Base-by-base conservation (phyloP, 2,888 invertebrate species). In the Trachelus tabidus region DNA sequence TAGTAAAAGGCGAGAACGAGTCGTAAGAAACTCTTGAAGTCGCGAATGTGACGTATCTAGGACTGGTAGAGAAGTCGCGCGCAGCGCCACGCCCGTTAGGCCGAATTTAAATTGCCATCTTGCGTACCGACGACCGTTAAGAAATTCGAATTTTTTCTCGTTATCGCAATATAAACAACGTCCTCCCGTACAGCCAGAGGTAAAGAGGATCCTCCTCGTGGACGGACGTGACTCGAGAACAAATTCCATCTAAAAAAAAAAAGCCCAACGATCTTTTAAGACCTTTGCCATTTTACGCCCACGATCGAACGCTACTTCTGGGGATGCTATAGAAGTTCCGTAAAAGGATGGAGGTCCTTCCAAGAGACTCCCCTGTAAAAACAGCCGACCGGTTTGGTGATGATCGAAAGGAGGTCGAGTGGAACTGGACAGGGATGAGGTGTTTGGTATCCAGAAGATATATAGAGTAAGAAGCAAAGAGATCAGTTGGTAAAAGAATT, bases 1-100 rank as follows among this genome's bases (percentile, higher is more conserved):
- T 56, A 56, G 56, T 56, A 56, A 56, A 56, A 23, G 23, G 9
- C 15, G 23, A 56, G 56, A 9, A 56, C 9, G 23, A 23, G 56
- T 56, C 23, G 1, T 23, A 56, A 56, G 56, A 56, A 23, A 56
- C 23, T 56, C 0, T 75, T 77, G 80, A 71, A 76, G 75, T 80
- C 80, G 80, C 77, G 76, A 80, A 79, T 76, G 79, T 81, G 82
- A 82, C 80, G 80, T 79, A 77, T 77, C 75, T 77, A 79, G 76
- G 23, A 56, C n/a, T 75, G 76, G 4, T 15, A 37, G 77, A 68
- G 77, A 78, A 81, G 81, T 77, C 56, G 12, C 80, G 75, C 78
- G 76, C 79, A 75, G 79, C 79, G 79, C 80, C 81, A 81, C 82
- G 79, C 81, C 80, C 80, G 82, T 81, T 79, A 80, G 74, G 81